Evolutionary conservation across 2,113 vertebrate species (phyloP), one percentile per base, ranked within the genome.

Genomic region (Atlantisia rogersi): DNA sequence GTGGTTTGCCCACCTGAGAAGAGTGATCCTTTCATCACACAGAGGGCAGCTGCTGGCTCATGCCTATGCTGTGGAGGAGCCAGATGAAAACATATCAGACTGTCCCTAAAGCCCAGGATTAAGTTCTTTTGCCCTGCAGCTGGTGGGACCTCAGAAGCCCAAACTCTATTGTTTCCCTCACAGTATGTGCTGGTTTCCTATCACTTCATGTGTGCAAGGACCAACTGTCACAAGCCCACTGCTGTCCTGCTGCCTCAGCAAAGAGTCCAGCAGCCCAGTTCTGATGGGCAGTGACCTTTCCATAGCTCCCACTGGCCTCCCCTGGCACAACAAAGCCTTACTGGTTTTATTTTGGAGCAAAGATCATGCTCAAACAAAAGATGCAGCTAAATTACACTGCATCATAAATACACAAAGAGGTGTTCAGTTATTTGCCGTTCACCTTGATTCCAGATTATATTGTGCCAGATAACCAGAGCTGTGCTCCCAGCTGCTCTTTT

Each of bases 41-140:
- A 63, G 52, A 26, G 26, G 7, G 32, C 9, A 39, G 2, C 35
- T 60, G 60, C 69, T 74, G 15, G 13, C 9, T 64, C 42, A 1
- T 16, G 13, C 18, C 62, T 5, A 0, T 0, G 3, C 2, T 1
- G 11, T 40, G 17, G 63, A 14, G 25, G 28, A 92, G 20, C n/a
- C n/a, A 62, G 73, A 56, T 35, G 39, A 28, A 40, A 37, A 39
- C 11, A 31, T 24, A 3, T 32, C 56, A 58, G 55, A 53, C 3
- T 12, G 17, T 65, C 11, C 31, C 64, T 29, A 8, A 59, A 69
- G 39, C 15, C 28, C 19, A 18, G 52, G 11, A 44, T 25, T 3
- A 17, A 55, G 24, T 24, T 22, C 46, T 82, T 42, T 48, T 42
- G 8, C 22, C 46, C 56, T 22, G 64, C 40, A 42, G 6, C 2